These are phyloP conservation scores for Trichechus manatus DNA, from an alignment of 2,113 vertebrate genomes.

Conservation along the genomic window DNA sequence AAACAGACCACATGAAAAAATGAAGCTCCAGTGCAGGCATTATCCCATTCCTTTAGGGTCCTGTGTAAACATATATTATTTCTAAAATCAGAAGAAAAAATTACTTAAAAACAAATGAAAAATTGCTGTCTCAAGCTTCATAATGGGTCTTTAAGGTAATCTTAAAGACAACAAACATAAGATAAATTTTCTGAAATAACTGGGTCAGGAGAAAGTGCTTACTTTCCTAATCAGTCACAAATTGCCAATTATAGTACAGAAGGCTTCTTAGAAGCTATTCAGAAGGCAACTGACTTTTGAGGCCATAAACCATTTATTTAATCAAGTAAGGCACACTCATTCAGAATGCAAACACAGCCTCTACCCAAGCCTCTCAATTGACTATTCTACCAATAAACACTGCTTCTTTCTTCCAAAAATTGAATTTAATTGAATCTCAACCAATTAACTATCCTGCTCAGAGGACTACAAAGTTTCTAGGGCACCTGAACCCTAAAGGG, in stretches of 20 bases:
- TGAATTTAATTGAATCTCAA: slow-evolving; percentile 63
- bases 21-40: background rate
- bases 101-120: slow-evolving; percentile 57
- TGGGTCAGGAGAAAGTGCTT: slow-evolving; percentile 21
- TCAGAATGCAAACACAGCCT: slow-evolving; percentile 68
- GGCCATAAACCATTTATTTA: slow-evolving; percentile 67
- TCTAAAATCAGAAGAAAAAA: slow-evolving; percentile 58
- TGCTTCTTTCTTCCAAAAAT: slow-evolving; percentile 75
- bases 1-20: slow-evolving; percentile 33
- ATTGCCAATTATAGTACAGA: slow-evolving; percentile 45
- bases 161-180: background rate
- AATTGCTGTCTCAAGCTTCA: background rate
- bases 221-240: slow-evolving; percentile 55
- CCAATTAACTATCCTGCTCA: slow-evolving; percentile 67
- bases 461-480: slow-evolving; percentile 10
- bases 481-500: slow-evolving; percentile 44
- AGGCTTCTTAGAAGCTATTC: slow-evolving; percentile 58
- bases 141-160: slow-evolving; percentile 6
- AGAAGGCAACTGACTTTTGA: slow-evolving; percentile 70
- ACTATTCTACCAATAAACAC: slow-evolving; percentile 79
- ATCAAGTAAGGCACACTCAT: slow-evolving; percentile 66
- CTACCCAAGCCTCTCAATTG: slow-evolving; percentile 67
- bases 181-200: slow-evolving; percentile 62
- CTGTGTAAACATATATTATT: background rate
- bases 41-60: background rate